Conservation (phyloP, 1,140 invertebrate genomes). For the Doryteuthis pealeii region DNA sequence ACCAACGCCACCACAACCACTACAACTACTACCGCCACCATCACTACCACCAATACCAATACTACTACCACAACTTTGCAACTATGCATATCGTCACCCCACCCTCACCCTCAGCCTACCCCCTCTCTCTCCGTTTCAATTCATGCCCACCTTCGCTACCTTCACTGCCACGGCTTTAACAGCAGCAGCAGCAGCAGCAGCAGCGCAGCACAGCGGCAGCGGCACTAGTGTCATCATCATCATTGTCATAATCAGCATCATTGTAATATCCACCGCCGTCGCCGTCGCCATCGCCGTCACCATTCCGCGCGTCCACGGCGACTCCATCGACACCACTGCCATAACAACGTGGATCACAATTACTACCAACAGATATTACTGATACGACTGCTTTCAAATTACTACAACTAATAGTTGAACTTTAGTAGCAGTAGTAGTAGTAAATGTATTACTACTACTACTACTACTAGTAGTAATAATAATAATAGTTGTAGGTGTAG, state of each 20-base stretch:
- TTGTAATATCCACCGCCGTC: no score
- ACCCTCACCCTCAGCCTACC: neutral
- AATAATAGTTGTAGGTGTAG: no score
- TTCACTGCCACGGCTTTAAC: neutral
- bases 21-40: neutral
- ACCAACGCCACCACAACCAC: neutral
- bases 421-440: no score
- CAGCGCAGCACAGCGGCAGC: no score
- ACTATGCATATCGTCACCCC: neutral
- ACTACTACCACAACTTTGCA: neutral
- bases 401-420: no score
- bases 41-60: neutral
- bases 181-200: no score
- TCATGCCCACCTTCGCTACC: no score
- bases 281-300: neutral
- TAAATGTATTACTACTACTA: no score
- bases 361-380: neutral
- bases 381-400: neutral
- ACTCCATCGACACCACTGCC: neutral
- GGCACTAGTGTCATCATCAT: no score
- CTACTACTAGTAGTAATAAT: no score
- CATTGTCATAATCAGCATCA: no score
- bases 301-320: neutral
- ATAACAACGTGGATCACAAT: neutral
- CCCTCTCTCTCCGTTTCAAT: neutral